phyloP scores from a whole-genome alignment of 2,113 vertebrate genomes.

The Nibea coibor region DNA sequence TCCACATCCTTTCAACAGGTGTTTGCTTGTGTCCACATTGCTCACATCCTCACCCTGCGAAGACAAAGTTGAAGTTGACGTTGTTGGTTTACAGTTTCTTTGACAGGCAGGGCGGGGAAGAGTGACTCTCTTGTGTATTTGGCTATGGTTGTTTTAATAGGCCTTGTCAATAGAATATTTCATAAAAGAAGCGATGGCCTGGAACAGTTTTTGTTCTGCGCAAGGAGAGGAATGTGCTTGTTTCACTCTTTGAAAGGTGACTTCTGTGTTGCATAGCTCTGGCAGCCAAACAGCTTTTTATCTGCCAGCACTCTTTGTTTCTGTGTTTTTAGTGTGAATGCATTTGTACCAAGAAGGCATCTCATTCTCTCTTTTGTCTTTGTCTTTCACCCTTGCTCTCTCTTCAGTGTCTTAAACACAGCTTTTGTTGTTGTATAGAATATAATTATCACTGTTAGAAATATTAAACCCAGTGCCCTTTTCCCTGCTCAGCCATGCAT shows the following conservation, averaged over 20 bases:
- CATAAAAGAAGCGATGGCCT: conserved; percentile 80
- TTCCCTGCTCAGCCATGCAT: neutral
- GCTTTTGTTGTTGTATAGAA: conserved; percentile 45
- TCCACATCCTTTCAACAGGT: conserved; percentile 81
- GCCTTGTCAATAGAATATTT: conserved; percentile 78
- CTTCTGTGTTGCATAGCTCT: conserved; percentile 67
- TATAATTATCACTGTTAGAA: conserved; percentile 43
- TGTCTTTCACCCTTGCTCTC: conserved; percentile 24
- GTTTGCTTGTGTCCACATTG: conserved; percentile 78
- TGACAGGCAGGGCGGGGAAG: conserved; percentile 66
- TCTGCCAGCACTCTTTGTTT: conserved; percentile 81
- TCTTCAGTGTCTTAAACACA: conserved; percentile 36
- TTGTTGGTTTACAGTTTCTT: conserved; percentile 61
- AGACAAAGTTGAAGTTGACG: conserved; percentile 61
- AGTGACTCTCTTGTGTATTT: conserved; percentile 68
- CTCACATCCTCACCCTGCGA: conserved; percentile 68
- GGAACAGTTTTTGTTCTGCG: conserved; percentile 81
- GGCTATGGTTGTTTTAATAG: conserved; percentile 79
- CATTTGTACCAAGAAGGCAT: conserved; percentile 51
- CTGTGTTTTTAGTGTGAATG: conserved; percentile 67
- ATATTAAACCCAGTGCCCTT: conserved; percentile 12
- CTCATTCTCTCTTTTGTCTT: conserved; percentile 58
- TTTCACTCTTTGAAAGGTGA: conserved; percentile 80
- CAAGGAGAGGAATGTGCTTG: conserved; percentile 78
- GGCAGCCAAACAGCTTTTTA: conserved; percentile 74